Percentiles rank a stretch among this genome's conserved stretches.
These are phyloP conservation scores for Brachionus plicatilis DNA, from an alignment of 1,140 invertebrate species.

Conservation along the genomic window DNA sequence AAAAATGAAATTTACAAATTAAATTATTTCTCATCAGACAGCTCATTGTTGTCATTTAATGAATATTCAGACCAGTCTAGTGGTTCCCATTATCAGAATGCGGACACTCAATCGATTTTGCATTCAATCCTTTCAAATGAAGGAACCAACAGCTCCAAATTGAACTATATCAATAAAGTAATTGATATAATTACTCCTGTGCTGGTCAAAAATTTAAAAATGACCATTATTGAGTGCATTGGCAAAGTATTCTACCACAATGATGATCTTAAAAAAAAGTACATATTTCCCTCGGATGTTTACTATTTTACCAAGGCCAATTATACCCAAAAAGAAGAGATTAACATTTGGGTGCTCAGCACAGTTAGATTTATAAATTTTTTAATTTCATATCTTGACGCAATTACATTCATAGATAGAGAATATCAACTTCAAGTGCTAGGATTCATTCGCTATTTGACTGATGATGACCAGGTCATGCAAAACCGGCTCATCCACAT, in stretches of 20 bases:
- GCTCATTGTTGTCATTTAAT: background rate
- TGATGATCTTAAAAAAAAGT: background rate
- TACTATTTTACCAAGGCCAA: background rate
- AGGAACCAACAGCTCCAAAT: background rate
- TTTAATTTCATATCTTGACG: background rate
- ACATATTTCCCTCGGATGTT: background rate
- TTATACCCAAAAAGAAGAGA: background rate
- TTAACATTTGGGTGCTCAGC: background rate
- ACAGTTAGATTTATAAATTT: background rate
- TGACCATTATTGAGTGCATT: constrained; percentile 16
- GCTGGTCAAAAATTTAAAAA: constrained; percentile 14
- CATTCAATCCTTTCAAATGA: background rate
- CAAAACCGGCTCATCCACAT: background rate
- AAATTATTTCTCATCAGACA: background rate
- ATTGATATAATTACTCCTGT: background rate
- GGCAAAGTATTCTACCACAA: constrained; percentile 17
- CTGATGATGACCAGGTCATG: background rate
- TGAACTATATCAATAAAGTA: background rate
- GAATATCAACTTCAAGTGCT: constrained; percentile 9
- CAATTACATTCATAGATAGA: background rate
- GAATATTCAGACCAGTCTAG: background rate
- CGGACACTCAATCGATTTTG: background rate
- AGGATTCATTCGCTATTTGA: background rate
- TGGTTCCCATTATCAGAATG: background rate
- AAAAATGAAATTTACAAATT: background rate